A percentile compares a stretch with the other conserved stretches of the same genome.
Evolutionary conservation across 2,113 vertebrate genomes (phyloP).

Genomic region (Miniopterus natalensis): DNA sequence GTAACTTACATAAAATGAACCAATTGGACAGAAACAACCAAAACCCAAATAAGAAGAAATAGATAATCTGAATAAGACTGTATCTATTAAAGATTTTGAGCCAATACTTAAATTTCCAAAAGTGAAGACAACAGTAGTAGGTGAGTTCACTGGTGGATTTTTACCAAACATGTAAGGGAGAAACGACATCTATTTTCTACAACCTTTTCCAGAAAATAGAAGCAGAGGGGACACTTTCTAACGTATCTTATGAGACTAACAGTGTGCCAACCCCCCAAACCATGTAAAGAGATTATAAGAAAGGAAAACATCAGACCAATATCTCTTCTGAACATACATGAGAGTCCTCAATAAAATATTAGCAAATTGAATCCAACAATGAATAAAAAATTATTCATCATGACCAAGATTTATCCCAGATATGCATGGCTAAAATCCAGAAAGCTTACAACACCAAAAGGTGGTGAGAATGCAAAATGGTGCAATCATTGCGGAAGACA

Average conservation of each 20-base stretch:
- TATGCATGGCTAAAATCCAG: neutral
- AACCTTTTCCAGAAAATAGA: neutral
- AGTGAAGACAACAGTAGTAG: neutral
- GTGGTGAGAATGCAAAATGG: neutral
- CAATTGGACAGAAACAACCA: neutral
- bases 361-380: neutral
- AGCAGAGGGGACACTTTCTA: neutral
- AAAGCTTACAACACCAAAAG: neutral
- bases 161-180: neutral
- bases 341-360: conserved; percentile 22
- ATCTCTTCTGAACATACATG: neutral
- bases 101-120: neutral
- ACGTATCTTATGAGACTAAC: neutral
- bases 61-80: neutral
- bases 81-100: neutral
- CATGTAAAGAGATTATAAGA: neutral
- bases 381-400: neutral
- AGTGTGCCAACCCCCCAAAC: neutral
- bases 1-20: neutral
- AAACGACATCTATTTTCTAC: neutral
- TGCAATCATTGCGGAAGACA: neutral
- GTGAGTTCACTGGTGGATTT: neutral
- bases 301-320: neutral
- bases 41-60: neutral
- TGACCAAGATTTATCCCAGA: neutral